Base-by-base conservation (phyloP, 2,888 invertebrate genomes). In the Adelphocoris suturalis region DNA sequence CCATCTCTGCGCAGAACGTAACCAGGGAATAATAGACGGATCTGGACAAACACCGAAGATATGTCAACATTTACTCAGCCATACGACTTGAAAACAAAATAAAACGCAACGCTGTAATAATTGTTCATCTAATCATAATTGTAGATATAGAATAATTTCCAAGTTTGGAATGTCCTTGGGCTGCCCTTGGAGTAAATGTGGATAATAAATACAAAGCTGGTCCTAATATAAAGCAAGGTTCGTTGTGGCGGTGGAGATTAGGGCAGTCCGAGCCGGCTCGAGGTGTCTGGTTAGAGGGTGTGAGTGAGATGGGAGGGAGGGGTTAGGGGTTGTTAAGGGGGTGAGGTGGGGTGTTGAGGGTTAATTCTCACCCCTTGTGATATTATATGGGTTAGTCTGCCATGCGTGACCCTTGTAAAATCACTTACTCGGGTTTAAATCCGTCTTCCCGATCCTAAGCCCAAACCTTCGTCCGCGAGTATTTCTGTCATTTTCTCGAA, bases 371-470 rank as follows among this genome's bases (percentile, higher is more conserved):
- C 81, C 48, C 81, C 81, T 81, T 48, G 81, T 81, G 28, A 76
- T 81, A 80, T 80, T 80, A 81, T 81, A 46, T 81, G 81, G 81
- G 81, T 81, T 48, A 81, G 81, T 81, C 81, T 81, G 81, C 48
- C 81, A 47, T 81, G 81, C 81, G 48, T 81, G 48, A 14, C 48
- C 23, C 81, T 46, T 7, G 37, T 37, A 47, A 81, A 48, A 81
- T 81, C 46, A 47, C 81, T 81, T 48, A 81, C 48, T 48, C 48
- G 1, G 80, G 12, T 28, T n/a, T 13, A 80, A 37, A 14, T 28
- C 75, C 12, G 13, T 28, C 80, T 13, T 28, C 80, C 46, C 80
- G 27, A 28, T 4, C 3, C 75, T 13, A 75, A 27, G 23, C 12
- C 75, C 75, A 37, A 37, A 37, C 37, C 37, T 37, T 37, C 37